Evolutionary conservation across 1,140 invertebrate species (phyloP), one percentile per base, ranked within the genome.

Genomic region (Brachionus angularis): DNA sequence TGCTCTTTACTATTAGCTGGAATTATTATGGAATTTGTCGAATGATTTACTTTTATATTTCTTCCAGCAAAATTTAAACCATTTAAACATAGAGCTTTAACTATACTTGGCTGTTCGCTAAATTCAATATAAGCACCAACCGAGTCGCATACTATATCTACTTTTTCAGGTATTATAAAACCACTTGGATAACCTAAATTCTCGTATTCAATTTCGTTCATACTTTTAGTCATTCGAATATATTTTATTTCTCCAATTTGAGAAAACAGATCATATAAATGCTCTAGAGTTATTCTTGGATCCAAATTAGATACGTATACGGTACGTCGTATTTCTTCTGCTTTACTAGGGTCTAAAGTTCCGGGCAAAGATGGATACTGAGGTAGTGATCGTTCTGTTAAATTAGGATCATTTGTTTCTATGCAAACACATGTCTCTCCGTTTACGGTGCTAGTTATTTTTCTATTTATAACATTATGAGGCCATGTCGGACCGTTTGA

Each of bases 201-300:
- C 16, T 67, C 62, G 47, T 67, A 67, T 14, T 67, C 47, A 21
- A 67, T 33, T 23, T 36, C 44, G 3, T 47, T 67, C 29, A 34
- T 8, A 70, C 44, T 70, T 33, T 50, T 42, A 14, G 70, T 50
- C 23, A 50, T 16, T 14, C 71, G 71, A 62, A 72, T 49, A 49
- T 36, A 52, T 49, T 44, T 61, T n/a, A 72, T 50, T 61, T 72
- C 71, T 4, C 71, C 71, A 8, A 61, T 62, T 72, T 72, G 71
- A 50, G 58, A 50, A 2, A 72, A 49, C 27, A 61, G 49, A 44
- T 72, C 71, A 34, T 72, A 29, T 18, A 72, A 36, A 39, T 52
- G 31, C 23, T 62, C 46, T 14, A 34, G 14, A 27, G 23, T 62
- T 18, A 64, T 27, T 49, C 25, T 34, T 21, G 36, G 46, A 50